A percentile compares a stretch with the other conserved stretches of the same genome.
Evolutionary conservation across 2,113 vertebrate genomes (phyloP).

Genomic region (Toxotes chatareus): DNA sequence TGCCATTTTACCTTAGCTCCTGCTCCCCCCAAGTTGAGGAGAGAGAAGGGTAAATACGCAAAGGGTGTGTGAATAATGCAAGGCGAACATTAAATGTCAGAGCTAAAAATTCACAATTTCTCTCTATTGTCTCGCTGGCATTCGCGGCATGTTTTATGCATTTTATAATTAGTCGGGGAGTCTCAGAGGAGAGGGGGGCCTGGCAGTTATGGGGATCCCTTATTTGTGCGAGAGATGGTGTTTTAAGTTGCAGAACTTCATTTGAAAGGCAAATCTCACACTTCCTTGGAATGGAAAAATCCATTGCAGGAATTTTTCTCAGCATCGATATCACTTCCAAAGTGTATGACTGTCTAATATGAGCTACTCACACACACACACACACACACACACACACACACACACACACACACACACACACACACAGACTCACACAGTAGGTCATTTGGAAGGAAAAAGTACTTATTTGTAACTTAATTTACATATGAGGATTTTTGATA

Average conservation of each 20-base stretch:
- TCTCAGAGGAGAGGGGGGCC: conserved; percentile 61
- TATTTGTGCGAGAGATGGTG: conserved; percentile 50
- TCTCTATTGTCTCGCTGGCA: conserved; percentile 79
- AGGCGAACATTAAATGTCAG: conserved; percentile 83
- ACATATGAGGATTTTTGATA: no score
- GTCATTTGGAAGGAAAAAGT: no score
- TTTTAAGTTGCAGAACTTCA: conserved; percentile 63
- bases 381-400: not conserved
- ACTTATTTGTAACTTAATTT: no score
- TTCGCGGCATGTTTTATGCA: conserved; percentile 82
- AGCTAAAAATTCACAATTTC: conserved; percentile 78
- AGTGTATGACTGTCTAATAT: conserved; percentile 11
- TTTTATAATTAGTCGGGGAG: conserved; percentile 81
- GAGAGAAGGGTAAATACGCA: conserved; percentile 78
- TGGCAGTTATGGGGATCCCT: conserved; percentile 32
- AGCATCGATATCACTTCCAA: conserved; percentile 34
- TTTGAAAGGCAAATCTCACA: conserved; percentile 78
- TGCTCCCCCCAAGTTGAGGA: conserved; percentile 26
- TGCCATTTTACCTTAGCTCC: conserved; percentile 44
- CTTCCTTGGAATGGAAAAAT: conserved; percentile 14
- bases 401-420: not conserved
- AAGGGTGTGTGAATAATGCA: conserved; percentile 82
- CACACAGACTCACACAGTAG: not conserved
- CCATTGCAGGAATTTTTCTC: conserved; percentile 23
- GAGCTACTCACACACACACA: not conserved